Base-by-base conservation (phyloP, 2,113 vertebrate genomes). In the Menidia beryllina region DNA sequence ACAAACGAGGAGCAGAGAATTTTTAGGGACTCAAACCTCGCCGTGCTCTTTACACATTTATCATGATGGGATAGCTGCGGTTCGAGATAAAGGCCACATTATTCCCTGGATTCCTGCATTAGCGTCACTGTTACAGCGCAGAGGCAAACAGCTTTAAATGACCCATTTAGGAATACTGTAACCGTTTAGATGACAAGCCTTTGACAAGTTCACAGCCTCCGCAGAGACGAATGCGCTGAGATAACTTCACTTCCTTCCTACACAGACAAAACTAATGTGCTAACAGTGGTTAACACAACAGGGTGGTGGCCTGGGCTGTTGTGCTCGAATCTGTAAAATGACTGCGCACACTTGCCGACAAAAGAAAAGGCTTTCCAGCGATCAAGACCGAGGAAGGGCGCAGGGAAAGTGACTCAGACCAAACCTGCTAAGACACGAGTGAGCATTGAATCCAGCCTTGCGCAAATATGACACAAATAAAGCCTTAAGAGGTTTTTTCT, bases 191-290 rank as follows among this genome's bases (percentile, higher is more conserved):
- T 59, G 54, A 77, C 63, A 25, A 47, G 56, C 59, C 23, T 68
- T 26, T 60, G 58, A 72, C 49, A 60, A 39, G 62, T 56, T 53
- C 19, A 52, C 49, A 57, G 78, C 60, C 62, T 69, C 34, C 36
- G 69, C 3, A 7, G 64, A 81, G 75, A 74, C 17, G 36, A 69
- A 62, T 13, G 39, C 61, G 55, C 82, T 36, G 50, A 72, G 79
- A 87, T 77, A 86, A 82, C 63, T 72, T 41, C 10, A 19, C 56
- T 86, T 82, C 81, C 83, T 85, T 74, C 81, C 63, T 73, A 77
- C 74, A 79, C 60, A 77, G 41, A 81, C 69, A 71, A 61, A 82
- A 63, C 59, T 50, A 59, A 82, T 61, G 69, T 81, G 75, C 54
- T 38, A 72, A 72, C 43, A 50, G 72, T 17, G 49, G 61, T 73